Evolutionary conservation across 2,797 vertebrate species (phyloP).

Genomic region (Centroberyx gerrardi): DNA sequence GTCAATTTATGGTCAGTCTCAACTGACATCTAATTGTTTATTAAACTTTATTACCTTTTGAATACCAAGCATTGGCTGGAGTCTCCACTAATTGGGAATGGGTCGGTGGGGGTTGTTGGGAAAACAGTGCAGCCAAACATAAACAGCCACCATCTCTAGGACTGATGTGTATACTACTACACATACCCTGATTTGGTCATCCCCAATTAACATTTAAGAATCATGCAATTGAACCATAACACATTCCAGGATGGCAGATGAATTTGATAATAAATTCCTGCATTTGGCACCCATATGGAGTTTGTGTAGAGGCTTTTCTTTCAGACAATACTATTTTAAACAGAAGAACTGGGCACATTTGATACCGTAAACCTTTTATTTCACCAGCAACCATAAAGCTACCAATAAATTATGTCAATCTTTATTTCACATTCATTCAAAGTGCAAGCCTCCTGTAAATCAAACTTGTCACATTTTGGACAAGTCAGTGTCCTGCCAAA

Average conservation of each 20-base stretch:
- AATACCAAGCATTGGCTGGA: constrained; percentile 11
- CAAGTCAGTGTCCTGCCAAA: constrained; percentile 34
- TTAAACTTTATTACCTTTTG: constrained; percentile 67
- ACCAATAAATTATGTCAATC: constrained; percentile 86
- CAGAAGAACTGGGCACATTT: constrained; percentile 19
- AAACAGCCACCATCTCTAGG: too few species aligned
- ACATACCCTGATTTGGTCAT: too few species aligned
- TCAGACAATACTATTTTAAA: not conserved
- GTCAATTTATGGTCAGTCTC: not conserved
- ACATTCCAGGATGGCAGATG: too few species aligned
- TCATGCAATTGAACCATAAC: too few species aligned
- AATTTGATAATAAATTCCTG: not conserved
- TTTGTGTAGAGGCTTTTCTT: not conserved
- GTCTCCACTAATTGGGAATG: not conserved
- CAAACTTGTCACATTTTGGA: constrained; percentile 50
- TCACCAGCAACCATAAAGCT: constrained; percentile 78
- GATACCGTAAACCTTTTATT: constrained; percentile 84
- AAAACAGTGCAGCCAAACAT: too few species aligned
- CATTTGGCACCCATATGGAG: not conserved
- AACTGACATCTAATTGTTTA: constrained; percentile 49
- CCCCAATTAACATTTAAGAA: too few species aligned
- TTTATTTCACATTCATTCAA: constrained; percentile 77
- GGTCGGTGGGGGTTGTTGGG: too few species aligned
- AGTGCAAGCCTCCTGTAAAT: constrained; percentile 71
- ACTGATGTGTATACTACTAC: too few species aligned